Percentiles rank a stretch among this genome's conserved stretches.
These are phyloP conservation scores for Ormyrus labotus DNA, from an alignment of 2,888 invertebrate genomes.

Conservation along the genomic window DNA sequence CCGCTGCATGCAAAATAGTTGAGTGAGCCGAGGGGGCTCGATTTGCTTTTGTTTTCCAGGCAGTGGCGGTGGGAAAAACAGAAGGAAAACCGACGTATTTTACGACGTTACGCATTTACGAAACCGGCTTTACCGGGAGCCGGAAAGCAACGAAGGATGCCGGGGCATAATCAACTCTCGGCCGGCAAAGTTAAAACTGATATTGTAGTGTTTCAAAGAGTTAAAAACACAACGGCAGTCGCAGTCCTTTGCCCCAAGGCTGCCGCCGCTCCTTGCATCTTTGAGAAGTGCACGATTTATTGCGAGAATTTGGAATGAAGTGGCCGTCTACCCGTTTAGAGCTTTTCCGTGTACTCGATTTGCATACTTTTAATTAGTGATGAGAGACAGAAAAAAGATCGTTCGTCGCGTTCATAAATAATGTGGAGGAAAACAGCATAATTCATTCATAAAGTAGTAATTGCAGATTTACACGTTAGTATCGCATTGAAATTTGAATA, in stretches of 20 bases:
- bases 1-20: conserved; percentile 39
- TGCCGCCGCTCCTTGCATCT: conserved; percentile 5
- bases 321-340: no score
- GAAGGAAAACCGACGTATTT: conserved; percentile 11
- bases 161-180: conserved; percentile 39
- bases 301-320: neutral
- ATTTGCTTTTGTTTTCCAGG: conserved; percentile 27
- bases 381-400: neutral
- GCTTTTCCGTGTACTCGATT: no score
- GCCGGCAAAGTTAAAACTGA: conserved; percentile 37
- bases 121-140: neutral
- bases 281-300: neutral
- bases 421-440: neutral
- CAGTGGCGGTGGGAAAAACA: conserved; percentile 10
- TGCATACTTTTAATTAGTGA: neutral
- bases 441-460: neutral
- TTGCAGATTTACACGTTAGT: no score
- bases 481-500: no score
- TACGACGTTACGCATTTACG: conserved; percentile 36
- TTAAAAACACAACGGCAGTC: conserved; percentile 29
- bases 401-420: conserved; percentile 2
- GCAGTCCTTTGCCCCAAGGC: neutral
- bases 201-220: conserved; percentile 39
- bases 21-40: neutral
- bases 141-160: no score